phyloP scores from a whole-genome alignment of 2,888 invertebrate genomes.

The Ornithoptera priamus region DNA sequence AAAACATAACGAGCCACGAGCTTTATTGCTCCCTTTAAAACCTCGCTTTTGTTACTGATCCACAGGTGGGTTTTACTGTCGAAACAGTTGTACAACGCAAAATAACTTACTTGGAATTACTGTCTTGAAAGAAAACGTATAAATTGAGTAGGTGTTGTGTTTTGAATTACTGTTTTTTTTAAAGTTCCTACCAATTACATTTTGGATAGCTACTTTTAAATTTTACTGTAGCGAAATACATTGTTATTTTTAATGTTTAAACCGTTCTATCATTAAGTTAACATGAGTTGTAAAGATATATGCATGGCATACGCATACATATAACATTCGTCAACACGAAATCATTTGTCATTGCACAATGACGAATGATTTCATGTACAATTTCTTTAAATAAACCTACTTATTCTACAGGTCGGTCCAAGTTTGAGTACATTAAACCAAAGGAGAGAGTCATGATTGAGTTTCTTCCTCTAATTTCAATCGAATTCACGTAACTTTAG shows the following conservation, averaged over 20 bases:
- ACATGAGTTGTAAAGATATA: neutral
- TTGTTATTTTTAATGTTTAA: neutral
- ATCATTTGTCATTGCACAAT: neutral
- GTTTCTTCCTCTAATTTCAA: constrained; percentile 28
- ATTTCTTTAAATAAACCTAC: neutral
- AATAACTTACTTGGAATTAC: constrained; percentile 10
- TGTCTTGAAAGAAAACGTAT: constrained; percentile 3
- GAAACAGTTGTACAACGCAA: constrained; percentile 9
- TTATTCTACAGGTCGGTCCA: constrained; percentile 8
- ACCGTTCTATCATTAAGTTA: neutral
- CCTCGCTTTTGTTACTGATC: constrained; percentile 23
- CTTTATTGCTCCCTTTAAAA: constrained; percentile 26
- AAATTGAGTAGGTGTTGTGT: neutral
- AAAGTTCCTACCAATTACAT: too few relatives aligned
- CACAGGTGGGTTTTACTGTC: constrained; percentile 27
- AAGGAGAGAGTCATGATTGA: constrained; percentile 25
- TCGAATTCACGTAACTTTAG: constrained; percentile 27
- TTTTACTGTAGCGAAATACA: neutral
- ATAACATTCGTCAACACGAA: too few relatives aligned
- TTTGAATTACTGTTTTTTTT: neutral
- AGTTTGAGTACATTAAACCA: constrained; percentile 25
- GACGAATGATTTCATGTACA: neutral
- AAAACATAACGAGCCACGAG: constrained; percentile 27
- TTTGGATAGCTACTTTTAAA: too few relatives aligned
- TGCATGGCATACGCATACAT: too few relatives aligned